Evolutionary conservation across 2,113 vertebrate species (phyloP).

Genomic region (Zosterops borbonicus): DNA sequence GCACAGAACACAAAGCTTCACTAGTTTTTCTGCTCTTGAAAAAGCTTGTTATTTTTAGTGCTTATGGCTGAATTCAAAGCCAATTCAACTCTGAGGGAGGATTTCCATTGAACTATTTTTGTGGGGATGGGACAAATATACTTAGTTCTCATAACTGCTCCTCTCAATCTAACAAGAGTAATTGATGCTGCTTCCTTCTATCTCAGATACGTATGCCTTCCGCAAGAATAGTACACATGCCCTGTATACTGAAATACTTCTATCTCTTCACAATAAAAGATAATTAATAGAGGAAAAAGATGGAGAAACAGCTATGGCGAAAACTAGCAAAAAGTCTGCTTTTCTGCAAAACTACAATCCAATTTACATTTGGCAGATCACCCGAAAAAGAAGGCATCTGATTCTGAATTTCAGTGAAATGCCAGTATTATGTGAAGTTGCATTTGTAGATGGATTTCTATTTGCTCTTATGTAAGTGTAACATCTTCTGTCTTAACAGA

Average conservation of each 20-base stretch:
- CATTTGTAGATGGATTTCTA: background rate
- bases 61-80: conserved; percentile 34
- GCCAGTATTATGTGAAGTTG: background rate
- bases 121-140: conserved; percentile 3
- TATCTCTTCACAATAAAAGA: background rate
- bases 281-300: background rate
- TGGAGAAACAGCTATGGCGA: background rate
- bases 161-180: background rate
- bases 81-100: conserved; percentile 7
- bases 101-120: conserved; percentile 49
- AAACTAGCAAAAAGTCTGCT: background rate
- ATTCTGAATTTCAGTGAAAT: conserved; percentile 13
- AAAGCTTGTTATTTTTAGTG: conserved; percentile 57
- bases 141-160: background rate
- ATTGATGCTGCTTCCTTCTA: background rate
- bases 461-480: background rate
- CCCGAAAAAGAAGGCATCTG: background rate
- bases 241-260: background rate
- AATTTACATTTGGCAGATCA: conserved; percentile 26
- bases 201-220: background rate
- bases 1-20: conserved; percentile 19
- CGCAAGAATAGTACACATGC: background rate
- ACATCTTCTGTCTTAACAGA: background rate
- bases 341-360: conserved; percentile 12
- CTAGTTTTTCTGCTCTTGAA: conserved; percentile 13